These are phyloP conservation scores for Tetranychus cinnabarinus DNA, from an alignment of 1,140 invertebrate species.

Conservation along the genomic window DNA sequence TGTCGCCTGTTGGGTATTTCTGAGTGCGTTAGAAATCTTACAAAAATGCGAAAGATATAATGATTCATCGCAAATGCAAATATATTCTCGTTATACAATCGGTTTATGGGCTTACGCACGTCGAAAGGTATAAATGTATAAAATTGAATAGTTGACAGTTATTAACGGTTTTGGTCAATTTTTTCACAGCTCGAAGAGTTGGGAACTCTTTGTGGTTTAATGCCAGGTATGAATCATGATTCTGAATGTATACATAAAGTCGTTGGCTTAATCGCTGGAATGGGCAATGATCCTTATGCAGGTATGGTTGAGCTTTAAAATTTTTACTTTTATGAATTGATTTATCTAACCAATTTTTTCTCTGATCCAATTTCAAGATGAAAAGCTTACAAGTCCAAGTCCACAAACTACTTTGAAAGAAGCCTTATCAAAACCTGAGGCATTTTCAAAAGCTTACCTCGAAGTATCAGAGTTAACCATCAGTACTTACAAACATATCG, in stretches of 20 bases:
- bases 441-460: constrained; percentile 70
- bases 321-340: not conserved
- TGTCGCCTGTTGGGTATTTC: constrained; percentile 71
- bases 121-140: constrained; percentile 42
- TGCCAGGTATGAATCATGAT: constrained; percentile 49
- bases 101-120: constrained; percentile 72
- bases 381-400: constrained; percentile 27
- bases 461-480: constrained; percentile 82
- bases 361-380: constrained; percentile 1
- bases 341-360: not conserved
- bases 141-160: not conserved
- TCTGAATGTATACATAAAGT: constrained; percentile 67
- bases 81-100: constrained; percentile 65
- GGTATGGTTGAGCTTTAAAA: constrained; percentile 4
- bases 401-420: constrained; percentile 66
- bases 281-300: constrained; percentile 27
- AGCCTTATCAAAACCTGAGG: constrained; percentile 62
- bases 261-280: constrained; percentile 63
- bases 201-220: constrained; percentile 68
- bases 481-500: constrained; percentile 88
- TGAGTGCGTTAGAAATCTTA: constrained; percentile 69
- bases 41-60: constrained; percentile 29
- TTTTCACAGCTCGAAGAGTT: constrained; percentile 43
- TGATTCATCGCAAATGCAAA: constrained; percentile 24
- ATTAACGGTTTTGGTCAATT: constrained; percentile 9